phyloP scores from a whole-genome alignment of 2,888 invertebrate genomes.

The Anoncus sp. region DNA sequence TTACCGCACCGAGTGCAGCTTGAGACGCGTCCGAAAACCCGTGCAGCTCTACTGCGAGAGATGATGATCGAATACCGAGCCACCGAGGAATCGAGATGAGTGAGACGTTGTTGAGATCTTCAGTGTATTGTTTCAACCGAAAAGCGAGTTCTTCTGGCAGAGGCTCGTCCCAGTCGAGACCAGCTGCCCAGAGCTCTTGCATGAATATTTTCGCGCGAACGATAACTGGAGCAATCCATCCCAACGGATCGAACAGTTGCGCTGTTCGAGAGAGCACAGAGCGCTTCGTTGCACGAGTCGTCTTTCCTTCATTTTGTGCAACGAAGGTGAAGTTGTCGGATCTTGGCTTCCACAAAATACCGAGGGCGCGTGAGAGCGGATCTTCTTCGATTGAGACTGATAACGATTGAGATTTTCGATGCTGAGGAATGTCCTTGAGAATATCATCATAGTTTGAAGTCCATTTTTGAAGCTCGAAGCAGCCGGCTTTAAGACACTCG shows the following conservation, averaged over 20 bases:
- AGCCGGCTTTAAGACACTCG: slow-evolving; percentile 24
- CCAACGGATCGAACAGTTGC: slow-evolving; percentile 51
- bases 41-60: slow-evolving; percentile 40
- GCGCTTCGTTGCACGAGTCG: slow-evolving; percentile 29
- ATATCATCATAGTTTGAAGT: slow-evolving; percentile 22
- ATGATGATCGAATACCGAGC: slow-evolving; percentile 34
- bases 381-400: slow-evolving; percentile 9
- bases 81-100: slow-evolving; percentile 46
- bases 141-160: slow-evolving; percentile 16
- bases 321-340: slow-evolving; percentile 25
- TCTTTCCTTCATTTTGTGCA: neutral
- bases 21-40: slow-evolving; percentile 53
- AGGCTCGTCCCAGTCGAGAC: slow-evolving; percentile 48
- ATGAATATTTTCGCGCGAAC: slow-evolving; percentile 44
- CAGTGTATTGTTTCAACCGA: slow-evolving; percentile 27
- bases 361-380: slow-evolving; percentile 20
- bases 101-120: slow-evolving; percentile 14
- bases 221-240: slow-evolving; percentile 47
- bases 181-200: slow-evolving; percentile 42
- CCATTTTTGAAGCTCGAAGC: slow-evolving; percentile 47
- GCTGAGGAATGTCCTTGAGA: slow-evolving; percentile 4
- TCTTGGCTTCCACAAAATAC: slow-evolving; percentile 27
- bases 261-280: slow-evolving; percentile 46
- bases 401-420: neutral
- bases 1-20: slow-evolving; percentile 42